A percentile compares a stretch with the other conserved stretches of the same genome.
Conservation (phyloP, 23 tunicate genomes). For the Aplidium turbinatum region DNA sequence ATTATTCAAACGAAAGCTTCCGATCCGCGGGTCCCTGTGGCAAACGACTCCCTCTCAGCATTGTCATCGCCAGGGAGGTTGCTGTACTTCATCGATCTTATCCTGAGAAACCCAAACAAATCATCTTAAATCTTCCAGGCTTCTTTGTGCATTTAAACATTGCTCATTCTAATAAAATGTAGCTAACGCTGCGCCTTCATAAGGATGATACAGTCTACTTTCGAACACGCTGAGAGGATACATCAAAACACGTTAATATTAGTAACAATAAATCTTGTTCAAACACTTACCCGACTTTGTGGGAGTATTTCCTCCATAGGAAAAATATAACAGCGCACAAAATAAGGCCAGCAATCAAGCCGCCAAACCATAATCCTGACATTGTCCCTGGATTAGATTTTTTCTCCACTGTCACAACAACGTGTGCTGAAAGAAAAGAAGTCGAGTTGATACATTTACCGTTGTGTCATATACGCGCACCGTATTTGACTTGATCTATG, state of each 20-base stretch:
- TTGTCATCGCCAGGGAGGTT: constrained; percentile 42
- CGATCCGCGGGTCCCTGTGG: constrained; percentile 36
- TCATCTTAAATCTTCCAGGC: too few species aligned
- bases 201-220: too few species aligned
- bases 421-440: background rate
- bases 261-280: too few species aligned
- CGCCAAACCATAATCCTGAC: constrained; percentile 67
- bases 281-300: constrained; percentile 29
- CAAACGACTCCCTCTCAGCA: constrained; percentile 19
- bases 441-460: too few species aligned
- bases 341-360: constrained; percentile 41
- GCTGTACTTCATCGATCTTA: constrained; percentile 47
- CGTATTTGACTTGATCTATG: too few species aligned
- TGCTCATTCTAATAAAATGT: too few species aligned
- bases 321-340: constrained; percentile 27
- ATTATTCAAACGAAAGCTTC: constrained; percentile 73
- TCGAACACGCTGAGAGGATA: too few species aligned
- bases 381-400: constrained; percentile 6
- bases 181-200: too few species aligned
- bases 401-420: background rate
- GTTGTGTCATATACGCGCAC: too few species aligned
- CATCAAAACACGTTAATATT: too few species aligned
- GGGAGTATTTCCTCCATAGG: constrained; percentile 45
- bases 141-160: too few species aligned
- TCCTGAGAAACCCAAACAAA: too few species aligned